A percentile compares a stretch with the other conserved stretches of the same genome.
These are phyloP conservation scores for Pristionchus arcanus DNA, from an alignment of 2,888 invertebrate genomes.

Conservation along the genomic window DNA sequence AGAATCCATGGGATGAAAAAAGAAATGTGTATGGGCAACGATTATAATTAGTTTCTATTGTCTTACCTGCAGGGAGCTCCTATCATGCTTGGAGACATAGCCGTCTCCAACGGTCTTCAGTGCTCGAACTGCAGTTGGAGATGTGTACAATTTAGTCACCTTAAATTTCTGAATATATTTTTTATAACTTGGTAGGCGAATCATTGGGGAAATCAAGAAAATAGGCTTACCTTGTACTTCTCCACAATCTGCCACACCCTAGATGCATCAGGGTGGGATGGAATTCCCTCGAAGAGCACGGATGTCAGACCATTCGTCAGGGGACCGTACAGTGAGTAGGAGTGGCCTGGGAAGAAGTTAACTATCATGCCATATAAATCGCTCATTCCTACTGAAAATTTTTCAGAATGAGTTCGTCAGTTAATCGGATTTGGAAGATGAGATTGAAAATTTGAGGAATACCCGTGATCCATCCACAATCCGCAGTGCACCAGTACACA, in stretches of 20 bases:
- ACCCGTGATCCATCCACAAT: constrained; percentile 89
- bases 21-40: no score
- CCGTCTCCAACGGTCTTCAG: constrained; percentile 95
- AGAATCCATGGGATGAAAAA: no score
- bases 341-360: constrained; percentile 81
- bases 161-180: constrained; percentile 55
- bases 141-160: constrained; percentile 95
- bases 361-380: no score
- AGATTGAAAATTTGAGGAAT: no score
- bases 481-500: constrained; percentile 92
- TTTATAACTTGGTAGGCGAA: no score
- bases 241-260: constrained; percentile 94
- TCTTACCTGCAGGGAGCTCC: constrained; percentile 80
- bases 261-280: constrained; percentile 93
- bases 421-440: no score
- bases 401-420: no score
- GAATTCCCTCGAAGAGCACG: constrained; percentile 93
- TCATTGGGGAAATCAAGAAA: no score
- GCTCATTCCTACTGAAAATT: no score
- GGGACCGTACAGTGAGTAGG: constrained; percentile 90
- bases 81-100: constrained; percentile 86
- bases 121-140: constrained; percentile 96
- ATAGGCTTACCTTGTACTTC: constrained; percentile 86
- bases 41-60: no score
- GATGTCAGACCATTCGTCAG: constrained; percentile 94